Conservation (phyloP, 2,797 vertebrate species). For the Microcaecilia unicolor region DNA sequence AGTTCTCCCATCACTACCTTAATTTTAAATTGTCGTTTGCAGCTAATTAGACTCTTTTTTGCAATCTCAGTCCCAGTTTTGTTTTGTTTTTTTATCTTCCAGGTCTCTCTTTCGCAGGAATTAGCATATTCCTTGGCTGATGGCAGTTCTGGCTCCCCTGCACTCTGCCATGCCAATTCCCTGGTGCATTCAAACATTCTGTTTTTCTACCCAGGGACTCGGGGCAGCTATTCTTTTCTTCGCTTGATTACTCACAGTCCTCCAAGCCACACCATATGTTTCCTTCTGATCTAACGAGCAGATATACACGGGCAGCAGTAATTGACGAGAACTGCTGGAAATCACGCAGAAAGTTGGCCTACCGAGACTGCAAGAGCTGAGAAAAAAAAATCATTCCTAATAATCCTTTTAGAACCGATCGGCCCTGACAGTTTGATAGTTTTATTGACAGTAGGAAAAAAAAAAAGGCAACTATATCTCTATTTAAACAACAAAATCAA, state of each 20-base stretch:
- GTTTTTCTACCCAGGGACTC: constrained; percentile 23
- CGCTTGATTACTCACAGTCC: constrained; percentile 41
- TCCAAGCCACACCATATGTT: constrained; percentile 65
- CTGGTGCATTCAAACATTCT: constrained; percentile 32
- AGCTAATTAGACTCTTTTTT: constrained; percentile 9
- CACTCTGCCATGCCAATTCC: constrained; percentile 27
- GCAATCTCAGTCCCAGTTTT: too few species aligned
- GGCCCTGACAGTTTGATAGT: constrained; percentile 41
- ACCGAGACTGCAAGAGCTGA: constrained; percentile 64
- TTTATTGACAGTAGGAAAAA: constrained; percentile 39
- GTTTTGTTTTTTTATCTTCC: neutral
- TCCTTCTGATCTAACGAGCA: constrained; percentile 63
- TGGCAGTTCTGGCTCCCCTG: constrained; percentile 8
- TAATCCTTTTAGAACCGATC: constrained; percentile 63
- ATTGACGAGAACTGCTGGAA: constrained; percentile 64
- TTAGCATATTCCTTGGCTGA: constrained; percentile 23
- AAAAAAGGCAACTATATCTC: constrained; percentile 28
- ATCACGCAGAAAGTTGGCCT: constrained; percentile 71
- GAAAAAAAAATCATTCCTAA: constrained; percentile 64
- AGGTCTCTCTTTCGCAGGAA: constrained; percentile 6
- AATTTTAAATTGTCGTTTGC: neutral
- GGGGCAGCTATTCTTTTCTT: constrained; percentile 38
- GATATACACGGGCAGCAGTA: constrained; percentile 58
- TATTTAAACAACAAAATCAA: constrained; percentile 15
- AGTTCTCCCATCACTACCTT: too few species aligned